These are phyloP conservation scores for Phaetusa simplex DNA, from an alignment of 2,113 vertebrate species.

Conservation along the genomic window DNA sequence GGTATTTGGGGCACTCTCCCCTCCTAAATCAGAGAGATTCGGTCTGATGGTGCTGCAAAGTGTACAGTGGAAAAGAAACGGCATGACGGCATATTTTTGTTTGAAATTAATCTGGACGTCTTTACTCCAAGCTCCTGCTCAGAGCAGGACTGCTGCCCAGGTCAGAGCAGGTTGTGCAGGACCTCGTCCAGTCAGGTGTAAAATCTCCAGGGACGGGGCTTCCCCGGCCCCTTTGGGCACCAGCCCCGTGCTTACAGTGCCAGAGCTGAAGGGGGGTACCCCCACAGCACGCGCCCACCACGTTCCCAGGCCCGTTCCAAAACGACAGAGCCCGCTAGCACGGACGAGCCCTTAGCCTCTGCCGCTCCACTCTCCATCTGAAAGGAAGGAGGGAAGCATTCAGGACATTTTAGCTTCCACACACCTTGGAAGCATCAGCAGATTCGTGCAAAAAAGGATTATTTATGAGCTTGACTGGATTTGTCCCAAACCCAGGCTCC, in stretches of 20 bases:
- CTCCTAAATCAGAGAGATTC: background rate
- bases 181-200: accelerated
- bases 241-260: accelerated
- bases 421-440: background rate
- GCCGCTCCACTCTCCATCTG: background rate
- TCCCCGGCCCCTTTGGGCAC: background rate
- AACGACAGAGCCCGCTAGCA: background rate
- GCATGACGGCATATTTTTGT: accelerated
- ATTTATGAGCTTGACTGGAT: background rate
- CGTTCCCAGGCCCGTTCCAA: background rate
- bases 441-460: background rate
- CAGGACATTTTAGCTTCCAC: background rate
- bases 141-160: background rate
- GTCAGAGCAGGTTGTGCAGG: background rate
- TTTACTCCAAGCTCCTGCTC: background rate
- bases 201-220: background rate
- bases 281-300: accelerated
- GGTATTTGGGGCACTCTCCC: too few species aligned
- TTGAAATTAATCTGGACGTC: background rate
- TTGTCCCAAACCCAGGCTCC: background rate
- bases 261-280: background rate
- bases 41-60: background rate
- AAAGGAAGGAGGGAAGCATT: background rate
- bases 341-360: accelerated
- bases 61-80: background rate